Evolutionary conservation across 2,888 invertebrate genomes (phyloP).

Genomic region (Cactoblastis cactorum): DNA sequence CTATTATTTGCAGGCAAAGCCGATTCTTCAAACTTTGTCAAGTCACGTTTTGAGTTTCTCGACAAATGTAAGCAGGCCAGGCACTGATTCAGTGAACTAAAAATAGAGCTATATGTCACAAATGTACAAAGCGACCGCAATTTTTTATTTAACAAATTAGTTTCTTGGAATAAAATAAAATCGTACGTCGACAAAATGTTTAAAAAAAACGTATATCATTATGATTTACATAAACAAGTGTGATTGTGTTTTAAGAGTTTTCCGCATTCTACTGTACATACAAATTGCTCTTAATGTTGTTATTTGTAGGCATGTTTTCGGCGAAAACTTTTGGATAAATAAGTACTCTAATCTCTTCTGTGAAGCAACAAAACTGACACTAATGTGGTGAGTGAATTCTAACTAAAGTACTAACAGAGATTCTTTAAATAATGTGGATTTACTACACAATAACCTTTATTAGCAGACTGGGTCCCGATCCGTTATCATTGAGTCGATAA

Average conservation of each 20-base stretch:
- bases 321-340: too few species aligned
- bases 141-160: too few species aligned
- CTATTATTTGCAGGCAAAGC: too few species aligned
- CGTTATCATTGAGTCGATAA: slow-evolving; percentile 87
- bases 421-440: too few species aligned
- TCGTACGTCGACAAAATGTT: not conserved
- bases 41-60: not conserved
- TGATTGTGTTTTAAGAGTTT: not conserved
- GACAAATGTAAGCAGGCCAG: not conserved
- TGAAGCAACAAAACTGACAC: too few species aligned
- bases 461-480: slow-evolving; percentile 85
- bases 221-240: not conserved
- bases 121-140: too few species aligned
- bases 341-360: too few species aligned
- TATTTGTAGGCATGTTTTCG: too few species aligned
- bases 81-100: not conserved
- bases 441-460: slow-evolving; percentile 82
- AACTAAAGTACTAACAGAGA: too few species aligned
- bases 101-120: too few species aligned
- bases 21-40: too few species aligned
- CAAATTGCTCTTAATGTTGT: not conserved
- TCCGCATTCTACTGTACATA: not conserved
- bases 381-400: too few species aligned
- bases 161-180: not conserved
- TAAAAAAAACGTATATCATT: not conserved